Base-by-base conservation (phyloP, 2,113 vertebrate species). In the Gallinago jamesoni region DNA sequence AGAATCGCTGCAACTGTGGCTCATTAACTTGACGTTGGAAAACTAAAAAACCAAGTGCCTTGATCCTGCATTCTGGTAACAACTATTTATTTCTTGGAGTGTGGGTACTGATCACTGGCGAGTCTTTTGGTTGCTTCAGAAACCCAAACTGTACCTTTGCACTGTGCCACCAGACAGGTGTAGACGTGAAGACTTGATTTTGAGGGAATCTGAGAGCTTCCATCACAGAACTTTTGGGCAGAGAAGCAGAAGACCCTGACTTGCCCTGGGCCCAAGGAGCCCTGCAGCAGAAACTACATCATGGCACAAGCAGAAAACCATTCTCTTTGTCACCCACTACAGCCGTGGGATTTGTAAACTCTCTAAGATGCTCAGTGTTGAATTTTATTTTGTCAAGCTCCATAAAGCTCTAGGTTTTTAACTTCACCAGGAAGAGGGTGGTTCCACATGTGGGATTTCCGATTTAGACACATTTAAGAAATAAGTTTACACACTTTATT, bases 401-500 rank as follows among this genome's bases (percentile, higher is more conserved):
- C 48, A 62, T 75, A 81, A 89, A 95, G 15, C 22, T 88, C 55
- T 70, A 67, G 63, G 33, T 50, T 80, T 90, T 90, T 73, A 84
- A 25, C n/a, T 77, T 92, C 52, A 39, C 28, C 20, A 66, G 31
- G 17, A 94, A 66, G 24, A 77, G 3, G 5, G 20, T 68, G 20
- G 50, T 57, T 95, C n/a, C 41, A 86, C 15, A 33, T 33, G 13
- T 9, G 63, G 79, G 27, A 59, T 70, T 93, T 93, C 55, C 37
- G 28, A 73, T 68, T 95, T 89, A 89, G 47, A 63, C 6, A 41
- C n/a, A 55, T 63, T 35, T 84, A 87, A 68, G 66, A 82, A 93
- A 76, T 39, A 94, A 78, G 4, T 27, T 92, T 87, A 35, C 31
- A 88, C 63, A 73, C 10, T 88, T 90, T 82, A 80, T 89, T 89